Evolutionary conservation across 2,888 invertebrate species (phyloP).

Genomic region (Scotopteryx bipunctaria): DNA sequence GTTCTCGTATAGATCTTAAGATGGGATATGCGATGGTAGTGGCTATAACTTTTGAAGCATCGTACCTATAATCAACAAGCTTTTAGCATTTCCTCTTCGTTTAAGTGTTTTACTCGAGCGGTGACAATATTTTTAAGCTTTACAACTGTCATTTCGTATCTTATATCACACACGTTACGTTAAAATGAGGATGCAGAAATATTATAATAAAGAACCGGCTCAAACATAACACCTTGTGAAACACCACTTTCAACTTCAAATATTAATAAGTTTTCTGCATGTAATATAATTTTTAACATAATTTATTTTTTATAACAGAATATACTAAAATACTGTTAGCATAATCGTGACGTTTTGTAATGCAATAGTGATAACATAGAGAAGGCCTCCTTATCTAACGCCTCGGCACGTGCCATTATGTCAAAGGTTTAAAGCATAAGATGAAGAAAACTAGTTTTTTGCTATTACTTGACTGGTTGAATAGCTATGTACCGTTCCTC

Average conservation of each 20-base stretch:
- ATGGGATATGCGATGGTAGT: too few relatives aligned
- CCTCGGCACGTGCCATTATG: constrained; percentile 7
- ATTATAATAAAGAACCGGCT: constrained; percentile 12
- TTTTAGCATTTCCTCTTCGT: neutral
- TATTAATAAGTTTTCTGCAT: constrained; percentile 23
- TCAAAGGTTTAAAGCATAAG: constrained; percentile 17
- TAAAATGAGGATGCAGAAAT: neutral
- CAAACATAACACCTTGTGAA: constrained; percentile 23
- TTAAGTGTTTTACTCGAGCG: neutral
- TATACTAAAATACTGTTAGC: constrained; percentile 17
- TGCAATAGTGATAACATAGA: constrained; percentile 13
- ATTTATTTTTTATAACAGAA: constrained; percentile 23
- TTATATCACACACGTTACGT: neutral
- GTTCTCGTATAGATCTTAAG: too few relatives aligned
- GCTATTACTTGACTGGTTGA: neutral
- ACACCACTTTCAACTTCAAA: constrained; percentile 20
- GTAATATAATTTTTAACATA: constrained; percentile 22
- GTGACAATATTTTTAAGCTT: neutral
- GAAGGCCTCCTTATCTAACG: constrained; percentile 19
- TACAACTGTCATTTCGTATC: neutral
- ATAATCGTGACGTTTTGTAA: constrained; percentile 20
- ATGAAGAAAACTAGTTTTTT: neutral
- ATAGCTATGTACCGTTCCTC: neutral
- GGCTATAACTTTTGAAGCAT: neutral
- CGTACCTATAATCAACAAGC: neutral